Evolutionary conservation across 2,888 invertebrate species (phyloP).

Genomic region (Cantharis rustica): DNA sequence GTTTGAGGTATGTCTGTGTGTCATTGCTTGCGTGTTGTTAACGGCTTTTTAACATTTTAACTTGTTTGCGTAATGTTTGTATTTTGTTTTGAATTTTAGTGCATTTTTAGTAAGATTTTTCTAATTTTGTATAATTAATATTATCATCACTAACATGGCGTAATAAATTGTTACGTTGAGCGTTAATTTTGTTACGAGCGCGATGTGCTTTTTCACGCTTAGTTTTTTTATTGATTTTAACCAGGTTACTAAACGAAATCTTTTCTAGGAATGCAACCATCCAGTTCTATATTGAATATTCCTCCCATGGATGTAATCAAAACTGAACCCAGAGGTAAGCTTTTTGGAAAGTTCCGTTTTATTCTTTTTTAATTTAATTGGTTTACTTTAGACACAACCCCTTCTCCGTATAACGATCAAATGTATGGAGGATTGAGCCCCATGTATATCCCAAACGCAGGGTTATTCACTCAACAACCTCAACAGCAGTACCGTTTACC

Average conservation of each 20-base stretch:
- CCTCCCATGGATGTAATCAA: slow-evolving; percentile 46
- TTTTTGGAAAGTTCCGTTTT: not conserved
- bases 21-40: not conserved
- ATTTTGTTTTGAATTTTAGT: not conserved
- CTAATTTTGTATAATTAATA: not conserved
- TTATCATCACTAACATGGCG: not conserved
- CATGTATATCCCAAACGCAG: slow-evolving; percentile 34
- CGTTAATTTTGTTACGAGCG: not conserved
- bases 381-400: slow-evolving; percentile 43
- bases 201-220: not conserved
- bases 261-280: slow-evolving; percentile 16
- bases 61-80: not conserved
- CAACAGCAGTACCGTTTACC: slow-evolving; percentile 28
- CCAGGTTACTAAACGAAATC: not conserved
- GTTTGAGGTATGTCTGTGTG: not conserved
- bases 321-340: slow-evolving; percentile 53
- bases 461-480: slow-evolving; percentile 24
- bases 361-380: not conserved
- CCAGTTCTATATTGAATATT: slow-evolving; percentile 33
- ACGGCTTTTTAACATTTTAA: not conserved
- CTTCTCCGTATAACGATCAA: slow-evolving; percentile 43
- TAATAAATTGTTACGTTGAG: not conserved
- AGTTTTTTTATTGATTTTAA: not conserved
- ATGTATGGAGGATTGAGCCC: slow-evolving; percentile 38
- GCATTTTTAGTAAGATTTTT: not conserved